Evolutionary conservation across 2,888 invertebrate genomes (phyloP).

Genomic region (Noctua janthina): DNA sequence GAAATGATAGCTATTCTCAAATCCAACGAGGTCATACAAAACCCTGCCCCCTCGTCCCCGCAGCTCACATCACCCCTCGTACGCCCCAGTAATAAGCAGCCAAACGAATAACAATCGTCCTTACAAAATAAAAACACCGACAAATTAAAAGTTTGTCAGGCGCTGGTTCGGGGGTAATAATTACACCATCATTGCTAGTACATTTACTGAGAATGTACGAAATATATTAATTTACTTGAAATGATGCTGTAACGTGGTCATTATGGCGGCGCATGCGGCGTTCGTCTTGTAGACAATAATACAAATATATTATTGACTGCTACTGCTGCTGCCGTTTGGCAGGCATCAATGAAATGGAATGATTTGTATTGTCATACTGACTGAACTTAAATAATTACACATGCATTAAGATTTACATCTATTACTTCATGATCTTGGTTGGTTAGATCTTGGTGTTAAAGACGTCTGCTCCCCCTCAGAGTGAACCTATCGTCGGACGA

Average conservation of each 20-base stretch:
- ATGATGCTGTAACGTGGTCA: neutral
- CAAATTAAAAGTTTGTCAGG: conserved; percentile 50
- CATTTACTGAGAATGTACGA: neutral
- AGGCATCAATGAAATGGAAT: neutral
- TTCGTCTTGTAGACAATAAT: neutral
- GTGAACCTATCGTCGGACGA: conserved; percentile 92
- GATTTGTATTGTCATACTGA: neutral
- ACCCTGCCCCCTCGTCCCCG: neutral
- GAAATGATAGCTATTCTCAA: neutral
- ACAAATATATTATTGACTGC: neutral
- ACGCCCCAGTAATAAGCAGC: conserved; percentile 43
- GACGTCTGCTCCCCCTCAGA: conserved; percentile 72
- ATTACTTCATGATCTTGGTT: neutral
- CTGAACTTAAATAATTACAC: no score
- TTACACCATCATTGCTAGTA: conserved; percentile 18
- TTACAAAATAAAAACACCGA: conserved; percentile 41
- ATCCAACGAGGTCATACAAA: neutral
- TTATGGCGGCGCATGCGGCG: neutral
- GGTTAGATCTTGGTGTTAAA: neutral
- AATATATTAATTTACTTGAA: conserved; percentile 7
- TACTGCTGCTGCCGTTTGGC: neutral
- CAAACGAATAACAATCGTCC: conserved; percentile 25
- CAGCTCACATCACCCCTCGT: conserved; percentile 16
- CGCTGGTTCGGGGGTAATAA: conserved; percentile 1
- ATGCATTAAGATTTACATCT: neutral